These are phyloP conservation scores for Vulpes ferrilata DNA, from an alignment of 2,113 vertebrate genomes.

Conservation along the genomic window DNA sequence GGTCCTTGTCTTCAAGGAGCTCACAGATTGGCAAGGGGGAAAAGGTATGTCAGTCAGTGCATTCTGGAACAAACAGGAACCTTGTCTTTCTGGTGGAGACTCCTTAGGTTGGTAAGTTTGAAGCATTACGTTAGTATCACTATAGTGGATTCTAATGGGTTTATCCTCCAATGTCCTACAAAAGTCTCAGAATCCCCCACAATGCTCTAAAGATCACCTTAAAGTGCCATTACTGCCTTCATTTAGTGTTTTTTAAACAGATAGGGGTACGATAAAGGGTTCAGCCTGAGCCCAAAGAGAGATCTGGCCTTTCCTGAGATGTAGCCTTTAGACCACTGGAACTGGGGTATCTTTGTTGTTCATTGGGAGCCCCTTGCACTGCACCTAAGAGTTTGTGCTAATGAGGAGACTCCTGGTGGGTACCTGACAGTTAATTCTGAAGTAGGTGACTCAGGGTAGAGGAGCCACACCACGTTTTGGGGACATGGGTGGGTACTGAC, in stretches of 20 bases:
- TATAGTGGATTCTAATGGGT: background rate
- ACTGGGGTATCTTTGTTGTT: background rate
- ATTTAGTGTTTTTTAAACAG: conserved; percentile 31
- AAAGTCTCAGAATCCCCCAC: background rate
- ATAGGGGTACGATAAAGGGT: background rate
- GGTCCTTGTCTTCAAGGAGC: background rate
- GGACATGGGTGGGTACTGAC: background rate
- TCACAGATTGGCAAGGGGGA: background rate
- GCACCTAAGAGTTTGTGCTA: background rate
- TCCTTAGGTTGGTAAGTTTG: background rate
- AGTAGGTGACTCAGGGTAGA: background rate
- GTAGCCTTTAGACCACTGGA: background rate
- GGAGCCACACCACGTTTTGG: background rate
- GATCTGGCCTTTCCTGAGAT: background rate
- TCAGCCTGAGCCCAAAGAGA: background rate
- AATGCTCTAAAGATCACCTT: background rate
- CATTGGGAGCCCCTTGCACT: background rate
- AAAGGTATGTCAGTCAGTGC: background rate
- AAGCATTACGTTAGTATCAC: background rate
- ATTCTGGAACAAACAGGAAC: background rate
- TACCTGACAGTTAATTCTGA: background rate
- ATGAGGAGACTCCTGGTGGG: background rate
- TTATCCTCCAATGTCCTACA: background rate
- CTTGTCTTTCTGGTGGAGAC: background rate
- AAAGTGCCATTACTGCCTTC: background rate